A percentile compares a stretch with the other conserved stretches of the same genome.
phyloP scores from a whole-genome alignment of 2,888 invertebrate species.

The Apantesis nais region DNA sequence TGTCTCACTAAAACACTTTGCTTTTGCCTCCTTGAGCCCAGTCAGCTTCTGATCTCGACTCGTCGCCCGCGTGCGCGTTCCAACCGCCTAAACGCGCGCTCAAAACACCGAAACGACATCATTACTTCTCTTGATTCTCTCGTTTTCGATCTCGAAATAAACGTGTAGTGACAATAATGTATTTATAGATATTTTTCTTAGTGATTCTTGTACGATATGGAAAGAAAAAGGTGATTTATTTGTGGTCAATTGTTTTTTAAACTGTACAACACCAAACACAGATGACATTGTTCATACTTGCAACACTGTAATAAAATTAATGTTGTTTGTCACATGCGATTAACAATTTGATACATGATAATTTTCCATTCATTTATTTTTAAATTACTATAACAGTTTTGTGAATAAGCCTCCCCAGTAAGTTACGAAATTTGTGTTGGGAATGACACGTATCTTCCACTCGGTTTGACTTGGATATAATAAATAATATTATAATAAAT shows the following conservation, averaged over 20 bases:
- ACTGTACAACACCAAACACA: neutral
- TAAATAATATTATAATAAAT: too few species aligned
- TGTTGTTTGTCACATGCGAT: neutral
- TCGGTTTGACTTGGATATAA: too few species aligned
- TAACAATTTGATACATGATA: neutral
- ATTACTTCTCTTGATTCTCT: constrained; percentile 34
- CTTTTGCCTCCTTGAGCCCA: constrained; percentile 43
- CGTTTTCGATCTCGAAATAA: constrained; percentile 49
- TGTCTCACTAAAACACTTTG: constrained; percentile 71
- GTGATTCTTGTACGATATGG: constrained; percentile 61
- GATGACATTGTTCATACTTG: constrained; percentile 1
- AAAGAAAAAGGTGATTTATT: constrained; percentile 79
- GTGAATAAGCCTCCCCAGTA: too few species aligned
- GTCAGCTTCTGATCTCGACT: constrained; percentile 35
- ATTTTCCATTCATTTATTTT: neutral
- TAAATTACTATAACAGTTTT: neutral
- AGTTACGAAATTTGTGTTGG: too few species aligned
- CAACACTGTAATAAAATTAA: constrained; percentile 12
- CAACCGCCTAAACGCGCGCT: constrained; percentile 41
- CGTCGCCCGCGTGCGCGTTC: constrained; percentile 37
- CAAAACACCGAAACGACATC: constrained; percentile 31
- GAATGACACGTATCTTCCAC: too few species aligned
- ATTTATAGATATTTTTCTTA: constrained; percentile 37
- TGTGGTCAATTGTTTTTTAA: constrained; percentile 34
- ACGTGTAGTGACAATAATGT: constrained; percentile 55